Evolutionary conservation across 2,888 invertebrate species (phyloP).

Genomic region (Alsophila aescularia): DNA sequence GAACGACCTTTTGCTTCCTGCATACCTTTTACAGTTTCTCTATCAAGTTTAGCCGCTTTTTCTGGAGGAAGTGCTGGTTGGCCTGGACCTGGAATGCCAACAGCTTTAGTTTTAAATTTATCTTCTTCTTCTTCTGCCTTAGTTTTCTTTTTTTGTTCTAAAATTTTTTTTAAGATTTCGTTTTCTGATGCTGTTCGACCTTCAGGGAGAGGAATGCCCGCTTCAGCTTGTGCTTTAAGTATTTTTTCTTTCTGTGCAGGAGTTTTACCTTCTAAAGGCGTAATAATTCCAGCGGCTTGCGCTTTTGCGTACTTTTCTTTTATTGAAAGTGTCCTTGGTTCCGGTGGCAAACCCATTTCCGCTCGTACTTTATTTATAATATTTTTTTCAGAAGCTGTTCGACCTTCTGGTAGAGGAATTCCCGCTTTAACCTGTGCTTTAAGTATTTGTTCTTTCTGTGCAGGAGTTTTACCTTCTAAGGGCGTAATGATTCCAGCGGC

Average conservation of each 20-base stretch:
- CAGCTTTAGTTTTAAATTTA: no score
- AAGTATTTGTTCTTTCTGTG: conserved; percentile 43
- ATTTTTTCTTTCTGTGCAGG: conserved; percentile 44
- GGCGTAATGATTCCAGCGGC: conserved; percentile 46
- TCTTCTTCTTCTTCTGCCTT: no score
- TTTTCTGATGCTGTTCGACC: conserved; percentile 48
- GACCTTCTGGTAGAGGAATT: conserved; percentile 43
- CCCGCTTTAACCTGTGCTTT: conserved; percentile 39
- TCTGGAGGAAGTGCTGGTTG: conserved; percentile 20
- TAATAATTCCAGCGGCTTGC: conserved; percentile 41
- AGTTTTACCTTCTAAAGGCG: conserved; percentile 47
- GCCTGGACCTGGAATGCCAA: neutral
- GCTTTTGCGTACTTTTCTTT: conserved; percentile 27
- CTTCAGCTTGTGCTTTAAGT: conserved; percentile 37
- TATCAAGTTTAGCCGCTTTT: conserved; percentile 37
- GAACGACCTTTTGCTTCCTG: conserved; percentile 45
- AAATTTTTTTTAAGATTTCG: conserved; percentile 34
- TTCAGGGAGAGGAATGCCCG: conserved; percentile 45
- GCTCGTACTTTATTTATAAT: conserved; percentile 40
- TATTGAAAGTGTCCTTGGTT: conserved; percentile 3
- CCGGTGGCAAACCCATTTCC: conserved; percentile 14
- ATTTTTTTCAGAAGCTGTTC: conserved; percentile 44
- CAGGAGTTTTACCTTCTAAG: conserved; percentile 41
- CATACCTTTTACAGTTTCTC: conserved; percentile 42
- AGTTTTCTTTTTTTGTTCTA: no score